A percentile compares a stretch with the other conserved stretches of the same genome.
Evolutionary conservation across 2,113 vertebrate genomes (phyloP).

Genomic region (Poicephalus meyeri): DNA sequence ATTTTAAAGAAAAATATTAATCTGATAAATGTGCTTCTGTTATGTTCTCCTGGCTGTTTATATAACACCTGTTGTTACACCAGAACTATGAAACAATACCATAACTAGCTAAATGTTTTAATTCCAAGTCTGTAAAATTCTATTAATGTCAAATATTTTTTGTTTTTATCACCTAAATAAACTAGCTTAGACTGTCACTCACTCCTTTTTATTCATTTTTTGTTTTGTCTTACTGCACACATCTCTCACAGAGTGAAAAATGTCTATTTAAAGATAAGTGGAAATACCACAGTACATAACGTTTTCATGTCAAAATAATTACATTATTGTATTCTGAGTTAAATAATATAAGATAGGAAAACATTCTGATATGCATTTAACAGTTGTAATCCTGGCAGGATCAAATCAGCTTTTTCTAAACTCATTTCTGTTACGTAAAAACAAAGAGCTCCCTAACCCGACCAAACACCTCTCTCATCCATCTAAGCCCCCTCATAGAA

Average conservation of each 20-base stretch:
- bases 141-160: slow-evolving; percentile 64
- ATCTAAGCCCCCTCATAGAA: background rate
- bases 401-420: slow-evolving; percentile 66
- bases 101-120: slow-evolving; percentile 31
- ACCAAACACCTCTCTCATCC: background rate
- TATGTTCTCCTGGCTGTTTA: background rate
- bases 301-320: slow-evolving; percentile 83
- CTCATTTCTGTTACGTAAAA: background rate
- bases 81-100: slow-evolving; percentile 8
- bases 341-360: slow-evolving; percentile 80
- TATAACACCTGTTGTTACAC: background rate
- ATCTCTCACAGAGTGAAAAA: slow-evolving; percentile 74
- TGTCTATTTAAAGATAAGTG: slow-evolving; percentile 78
- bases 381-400: slow-evolving; percentile 69
- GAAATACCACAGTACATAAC: slow-evolving; percentile 72
- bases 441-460: background rate
- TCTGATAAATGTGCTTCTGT: background rate
- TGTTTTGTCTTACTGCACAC: slow-evolving; percentile 72
- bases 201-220: slow-evolving; percentile 68
- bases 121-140: slow-evolving; percentile 47
- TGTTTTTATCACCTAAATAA: slow-evolving; percentile 73
- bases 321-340: slow-evolving; percentile 76
- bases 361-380: slow-evolving; percentile 78
- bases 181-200: slow-evolving; percentile 71
- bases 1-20: background rate